Evolutionary conservation across 2,797 vertebrate species (phyloP).

Genomic region (Anguilla marmorata): DNA sequence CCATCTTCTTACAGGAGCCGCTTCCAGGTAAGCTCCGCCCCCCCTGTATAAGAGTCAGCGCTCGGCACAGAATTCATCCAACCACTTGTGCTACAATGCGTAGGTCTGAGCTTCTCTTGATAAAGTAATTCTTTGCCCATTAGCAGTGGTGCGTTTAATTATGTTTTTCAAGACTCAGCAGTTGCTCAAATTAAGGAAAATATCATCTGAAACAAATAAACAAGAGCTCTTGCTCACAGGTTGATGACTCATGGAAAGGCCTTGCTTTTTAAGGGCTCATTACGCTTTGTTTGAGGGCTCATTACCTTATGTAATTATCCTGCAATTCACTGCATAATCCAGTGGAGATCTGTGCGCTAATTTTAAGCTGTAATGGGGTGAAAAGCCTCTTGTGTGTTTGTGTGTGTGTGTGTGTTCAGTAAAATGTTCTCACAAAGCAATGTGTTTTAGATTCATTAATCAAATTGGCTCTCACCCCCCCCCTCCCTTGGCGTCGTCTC

Average conservation of each 20-base stretch:
- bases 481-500: background rate
- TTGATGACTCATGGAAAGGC: background rate
- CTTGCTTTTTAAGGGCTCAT: background rate
- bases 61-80: too few species aligned
- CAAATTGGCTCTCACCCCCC: background rate
- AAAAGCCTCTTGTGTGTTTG: too few species aligned
- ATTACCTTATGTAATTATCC: background rate
- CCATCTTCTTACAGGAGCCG: slow-evolving; percentile 89
- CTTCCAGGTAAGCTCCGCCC: slow-evolving; percentile 77
- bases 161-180: background rate
- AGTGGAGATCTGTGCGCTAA: background rate
- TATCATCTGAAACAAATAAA: background rate
- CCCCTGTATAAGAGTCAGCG: background rate
- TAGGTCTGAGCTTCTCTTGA: background rate
- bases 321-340: background rate
- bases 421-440: background rate
- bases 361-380: background rate
- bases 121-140: background rate
- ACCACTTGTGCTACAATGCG: background rate
- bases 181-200: background rate
- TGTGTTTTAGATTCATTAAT: background rate
- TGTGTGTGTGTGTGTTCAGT: background rate
- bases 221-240: background rate
- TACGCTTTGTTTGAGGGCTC: background rate
- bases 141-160: background rate